Evolutionary conservation across 2,888 invertebrate genomes (phyloP).

Genomic region (Platerodrilus igneus): DNA sequence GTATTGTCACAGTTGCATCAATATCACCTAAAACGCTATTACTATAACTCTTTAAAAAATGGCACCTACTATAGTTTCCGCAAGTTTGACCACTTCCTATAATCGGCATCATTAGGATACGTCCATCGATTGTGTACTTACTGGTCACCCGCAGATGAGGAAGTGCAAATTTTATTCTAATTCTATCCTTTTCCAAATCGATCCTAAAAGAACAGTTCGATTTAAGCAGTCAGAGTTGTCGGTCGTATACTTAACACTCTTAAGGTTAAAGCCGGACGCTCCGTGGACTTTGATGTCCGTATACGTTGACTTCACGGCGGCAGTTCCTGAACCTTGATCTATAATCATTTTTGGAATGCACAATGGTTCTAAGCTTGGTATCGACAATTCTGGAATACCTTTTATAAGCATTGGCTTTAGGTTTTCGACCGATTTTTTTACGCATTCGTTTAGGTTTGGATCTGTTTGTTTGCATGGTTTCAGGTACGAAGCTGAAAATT

Average conservation of each 20-base stretch:
- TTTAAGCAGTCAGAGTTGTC: too few species aligned
- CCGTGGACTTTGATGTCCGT: conserved; percentile 51
- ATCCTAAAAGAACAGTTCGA: too few species aligned
- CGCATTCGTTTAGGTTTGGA: conserved; percentile 47
- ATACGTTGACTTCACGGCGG: conserved; percentile 47
- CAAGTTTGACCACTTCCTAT: conserved; percentile 61
- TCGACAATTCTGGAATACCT: conserved; percentile 46
- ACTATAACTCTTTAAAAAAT: too few species aligned
- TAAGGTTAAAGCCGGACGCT: conserved; percentile 45
- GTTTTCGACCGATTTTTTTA: conserved; percentile 42
- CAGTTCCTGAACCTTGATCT: conserved; percentile 41
- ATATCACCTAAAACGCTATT: conserved; percentile 63
- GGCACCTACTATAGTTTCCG: conserved; percentile 65
- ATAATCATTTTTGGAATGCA: conserved; percentile 44
- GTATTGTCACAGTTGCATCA: conserved; percentile 57
- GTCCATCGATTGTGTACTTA: conserved; percentile 63
- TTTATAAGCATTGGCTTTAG: conserved; percentile 43
- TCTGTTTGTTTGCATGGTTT: conserved; percentile 47
- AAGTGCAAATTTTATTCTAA: conserved; percentile 59
- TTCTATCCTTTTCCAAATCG: conserved; percentile 53
- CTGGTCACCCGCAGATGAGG: conserved; percentile 62
- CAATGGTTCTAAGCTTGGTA: conserved; percentile 49
- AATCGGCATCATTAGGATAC: conserved; percentile 70
- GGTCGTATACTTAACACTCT: conserved; percentile 21
- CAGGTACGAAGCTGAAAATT: conserved; percentile 43